These are phyloP conservation scores for Notechis scutatus DNA, from an alignment of 2,113 vertebrate genomes.

Conservation along the genomic window DNA sequence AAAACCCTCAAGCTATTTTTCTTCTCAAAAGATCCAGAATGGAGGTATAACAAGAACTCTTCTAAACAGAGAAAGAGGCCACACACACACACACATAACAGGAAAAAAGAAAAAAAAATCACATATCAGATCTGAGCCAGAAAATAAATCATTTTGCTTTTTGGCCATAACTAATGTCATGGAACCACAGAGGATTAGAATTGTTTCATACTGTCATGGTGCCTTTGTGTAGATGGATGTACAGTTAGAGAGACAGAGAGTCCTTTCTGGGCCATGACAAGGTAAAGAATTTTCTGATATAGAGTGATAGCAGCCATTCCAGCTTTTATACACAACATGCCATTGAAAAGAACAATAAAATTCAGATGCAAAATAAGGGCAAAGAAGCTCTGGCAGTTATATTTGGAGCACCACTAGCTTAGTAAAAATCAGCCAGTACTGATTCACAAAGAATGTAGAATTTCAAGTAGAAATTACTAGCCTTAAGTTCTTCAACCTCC, in stretches of 20 bases:
- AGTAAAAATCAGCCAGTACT: not conserved
- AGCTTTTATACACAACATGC: not conserved
- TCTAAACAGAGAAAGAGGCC: not conserved
- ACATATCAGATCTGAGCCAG: not conserved
- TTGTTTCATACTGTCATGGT: not conserved
- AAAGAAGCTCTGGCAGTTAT: not conserved
- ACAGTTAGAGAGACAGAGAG: not conserved
- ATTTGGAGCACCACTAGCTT: not conserved
- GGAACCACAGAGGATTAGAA: not conserved
- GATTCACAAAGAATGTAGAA: not conserved
- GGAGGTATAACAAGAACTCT: not conserved
- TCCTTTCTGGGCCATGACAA: not conserved
- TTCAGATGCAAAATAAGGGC: not conserved
- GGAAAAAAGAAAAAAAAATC: not conserved
- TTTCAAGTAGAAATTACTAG: not conserved
- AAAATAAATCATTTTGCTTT: not conserved
- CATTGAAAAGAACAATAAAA: not conserved
- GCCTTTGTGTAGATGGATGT: not conserved
- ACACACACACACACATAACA: not conserved
- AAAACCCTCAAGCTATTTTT: not conserved
- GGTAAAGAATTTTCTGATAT: not conserved
- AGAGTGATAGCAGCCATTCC: not conserved
- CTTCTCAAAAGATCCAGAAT: not conserved
- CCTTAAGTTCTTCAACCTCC: not conserved
- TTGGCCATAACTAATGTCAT: not conserved